These are phyloP conservation scores for Antennarius striatus DNA, from an alignment of 2,113 vertebrate genomes.

Conservation along the genomic window DNA sequence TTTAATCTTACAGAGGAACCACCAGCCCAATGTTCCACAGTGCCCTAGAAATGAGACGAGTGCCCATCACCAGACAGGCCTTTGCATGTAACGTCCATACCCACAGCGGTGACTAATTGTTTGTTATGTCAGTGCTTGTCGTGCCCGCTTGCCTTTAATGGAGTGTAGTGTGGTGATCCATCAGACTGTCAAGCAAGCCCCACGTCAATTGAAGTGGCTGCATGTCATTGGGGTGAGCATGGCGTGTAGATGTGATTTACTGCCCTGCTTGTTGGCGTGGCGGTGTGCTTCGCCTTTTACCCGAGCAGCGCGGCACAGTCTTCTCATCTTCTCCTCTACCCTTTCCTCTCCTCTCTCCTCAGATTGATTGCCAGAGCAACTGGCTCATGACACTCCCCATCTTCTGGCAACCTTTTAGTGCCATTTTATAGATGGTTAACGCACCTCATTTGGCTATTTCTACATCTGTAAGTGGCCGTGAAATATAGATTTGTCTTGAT, in stretches of 20 bases:
- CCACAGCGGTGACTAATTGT: conserved; percentile 79
- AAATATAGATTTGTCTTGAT: conserved; percentile 85
- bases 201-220: conserved; percentile 76
- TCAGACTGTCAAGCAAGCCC: conserved; percentile 75
- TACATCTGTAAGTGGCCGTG: conserved; percentile 85
- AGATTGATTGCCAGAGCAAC: conserved; percentile 79
- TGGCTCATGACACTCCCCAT: conserved; percentile 74
- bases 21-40: not conserved
- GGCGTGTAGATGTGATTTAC: conserved; percentile 78
- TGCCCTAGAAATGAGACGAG: conserved; percentile 27
- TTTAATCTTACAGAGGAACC: conserved; percentile 10
- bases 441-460: conserved; percentile 84
- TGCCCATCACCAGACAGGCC: conserved; percentile 50
- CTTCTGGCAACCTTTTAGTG: conserved; percentile 82
- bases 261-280: conserved; percentile 59
- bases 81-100: conserved; percentile 48
- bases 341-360: conserved; percentile 53
- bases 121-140: conserved; percentile 79
- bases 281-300: conserved; percentile 59
- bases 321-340: conserved; percentile 48
- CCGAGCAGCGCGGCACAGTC: conserved; percentile 54
- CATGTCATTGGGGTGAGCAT: conserved; percentile 67
- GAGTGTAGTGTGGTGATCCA: conserved; percentile 80
- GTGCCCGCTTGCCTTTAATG: conserved; percentile 78
- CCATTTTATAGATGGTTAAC: conserved; percentile 83